Evolutionary conservation across 2,797 vertebrate species (phyloP), one percentile per base, ranked within the genome.

Genomic region (Enteromius viviparus): DNA sequence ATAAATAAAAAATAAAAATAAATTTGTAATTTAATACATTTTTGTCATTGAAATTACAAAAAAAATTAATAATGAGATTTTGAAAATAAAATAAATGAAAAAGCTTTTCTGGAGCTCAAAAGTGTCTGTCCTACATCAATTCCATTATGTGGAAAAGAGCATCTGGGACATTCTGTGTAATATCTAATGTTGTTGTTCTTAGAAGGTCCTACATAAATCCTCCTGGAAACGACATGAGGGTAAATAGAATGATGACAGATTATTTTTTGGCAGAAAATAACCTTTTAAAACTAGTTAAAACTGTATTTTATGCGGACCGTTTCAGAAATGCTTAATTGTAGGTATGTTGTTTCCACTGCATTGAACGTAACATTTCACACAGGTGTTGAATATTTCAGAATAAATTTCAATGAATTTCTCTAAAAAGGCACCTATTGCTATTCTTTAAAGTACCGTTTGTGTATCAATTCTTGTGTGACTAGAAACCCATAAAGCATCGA

Each of bases 361-460:
- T 34, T 83, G 65, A 77, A 47, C 21, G 5, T 58, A 51, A 77
- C 58, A 40, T 75, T 85, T 83, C 53, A 76, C 69, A 71, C 60
- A 47, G 77, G 66, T 84, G 26, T 85, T 60, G 45, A 78, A 77
- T 74, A 74, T 51, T 81, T 77, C 58, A 78, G 65, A 72, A 78
- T 51, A 37, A 42, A 58, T 81, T 86, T 85, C 81, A 86, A 66
- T 78, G 80, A 71, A 49, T 60, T 49, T 69, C 72, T 80, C 66
- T 47, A 34, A 55, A 68, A 68, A 76, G 72, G 40, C 34, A 47
- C 23, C 40, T 66, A 83, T 86, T 88, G 62, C 72, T 84, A 68
- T 81, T 86, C 32, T 86, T 84, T 81, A 71, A 86, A 66, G 64
- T 69, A 69, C 68, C 40, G 64, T 79, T 85, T 83, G 80, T 78